Percentiles rank a stretch among this genome's conserved stretches.
Evolutionary conservation across 2,888 invertebrate genomes (phyloP).

Genomic region (Neoitamus cyanurus): DNA sequence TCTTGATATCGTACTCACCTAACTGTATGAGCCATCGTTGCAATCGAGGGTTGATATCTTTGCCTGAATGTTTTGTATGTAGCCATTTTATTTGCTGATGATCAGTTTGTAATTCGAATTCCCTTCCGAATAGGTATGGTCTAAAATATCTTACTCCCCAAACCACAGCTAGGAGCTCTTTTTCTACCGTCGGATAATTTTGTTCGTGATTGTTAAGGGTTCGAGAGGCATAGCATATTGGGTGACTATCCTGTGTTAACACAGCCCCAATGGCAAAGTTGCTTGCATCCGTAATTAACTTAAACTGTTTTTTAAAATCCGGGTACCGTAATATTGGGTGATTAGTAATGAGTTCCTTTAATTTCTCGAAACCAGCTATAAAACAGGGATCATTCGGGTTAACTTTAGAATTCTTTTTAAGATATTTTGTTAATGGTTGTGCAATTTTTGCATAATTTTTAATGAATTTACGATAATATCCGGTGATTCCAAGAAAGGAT

Average conservation of each 20-base stretch:
- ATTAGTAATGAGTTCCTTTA: constrained; percentile 11
- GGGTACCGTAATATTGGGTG: constrained; percentile 7
- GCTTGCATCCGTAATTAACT: not conserved
- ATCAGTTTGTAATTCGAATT: constrained; percentile 7
- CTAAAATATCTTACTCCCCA: constrained; percentile 33
- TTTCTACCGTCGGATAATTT: constrained; percentile 41
- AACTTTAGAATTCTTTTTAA: constrained; percentile 6
- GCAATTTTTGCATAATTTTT: not conserved
- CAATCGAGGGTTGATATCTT: constrained; percentile 8
- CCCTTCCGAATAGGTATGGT: constrained; percentile 17
- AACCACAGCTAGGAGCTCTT: not conserved
- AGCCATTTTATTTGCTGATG: constrained; percentile 18
- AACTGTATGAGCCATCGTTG: constrained; percentile 20
- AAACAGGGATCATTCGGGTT: constrained; percentile 1
- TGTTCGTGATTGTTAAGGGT: constrained; percentile 21
- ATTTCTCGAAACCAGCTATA: not conserved
- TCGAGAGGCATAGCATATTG: constrained; percentile 38
- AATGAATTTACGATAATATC: not conserved
- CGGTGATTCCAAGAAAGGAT: too few relatives aligned
- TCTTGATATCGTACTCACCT: too few relatives aligned
- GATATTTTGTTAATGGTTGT: not conserved
- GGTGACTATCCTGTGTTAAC: constrained; percentile 29
- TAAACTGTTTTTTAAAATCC: not conserved
- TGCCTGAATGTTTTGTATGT: constrained; percentile 9
- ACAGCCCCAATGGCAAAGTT: not conserved